Percentiles rank a stretch among this genome's conserved stretches.
These are phyloP conservation scores for Caerostris extrusa DNA, from an alignment of 1,140 invertebrate species.

Conservation along the genomic window DNA sequence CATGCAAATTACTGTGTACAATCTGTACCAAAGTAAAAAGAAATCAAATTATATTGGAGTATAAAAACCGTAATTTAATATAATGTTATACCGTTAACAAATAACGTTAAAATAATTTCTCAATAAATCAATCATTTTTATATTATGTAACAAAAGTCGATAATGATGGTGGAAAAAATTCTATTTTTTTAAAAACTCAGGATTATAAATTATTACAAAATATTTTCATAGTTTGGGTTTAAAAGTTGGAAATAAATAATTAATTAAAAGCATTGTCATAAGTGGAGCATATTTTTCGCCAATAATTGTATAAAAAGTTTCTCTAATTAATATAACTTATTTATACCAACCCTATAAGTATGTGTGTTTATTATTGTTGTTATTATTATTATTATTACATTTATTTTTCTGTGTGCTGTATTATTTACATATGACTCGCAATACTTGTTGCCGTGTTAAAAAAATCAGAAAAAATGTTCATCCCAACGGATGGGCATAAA, in stretches of 20 bases:
- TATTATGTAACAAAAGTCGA: not conserved
- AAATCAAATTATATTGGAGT: too few species aligned
- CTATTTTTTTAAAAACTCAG: conserved; percentile 10
- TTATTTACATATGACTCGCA: conserved; percentile 56
- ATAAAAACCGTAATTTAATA: too few species aligned
- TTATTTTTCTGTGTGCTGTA: conserved; percentile 48
- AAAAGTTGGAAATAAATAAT: conserved; percentile 9
- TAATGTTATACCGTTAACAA: too few species aligned
- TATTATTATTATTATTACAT: not conserved
- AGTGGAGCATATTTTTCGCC: conserved; percentile 73
- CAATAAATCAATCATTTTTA: too few species aligned
- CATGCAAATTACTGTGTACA: too few species aligned
- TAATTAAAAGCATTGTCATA: not conserved
- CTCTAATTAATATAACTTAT: conserved; percentile 19
- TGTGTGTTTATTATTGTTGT: not conserved
- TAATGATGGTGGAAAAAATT: conserved; percentile 8
- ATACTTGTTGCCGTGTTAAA: conserved; percentile 48
- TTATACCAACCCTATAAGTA: not conserved
- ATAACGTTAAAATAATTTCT: too few species aligned
- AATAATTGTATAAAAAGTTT: conserved; percentile 46
- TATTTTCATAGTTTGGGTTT: conserved; percentile 35
- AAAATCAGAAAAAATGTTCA: conserved; percentile 45
- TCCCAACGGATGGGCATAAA: not conserved
- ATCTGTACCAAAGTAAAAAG: too few species aligned
- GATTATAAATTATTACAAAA: not conserved